Base-by-base conservation (phyloP, 1,140 invertebrate genomes). In the Ctenoplectra terminalis region DNA sequence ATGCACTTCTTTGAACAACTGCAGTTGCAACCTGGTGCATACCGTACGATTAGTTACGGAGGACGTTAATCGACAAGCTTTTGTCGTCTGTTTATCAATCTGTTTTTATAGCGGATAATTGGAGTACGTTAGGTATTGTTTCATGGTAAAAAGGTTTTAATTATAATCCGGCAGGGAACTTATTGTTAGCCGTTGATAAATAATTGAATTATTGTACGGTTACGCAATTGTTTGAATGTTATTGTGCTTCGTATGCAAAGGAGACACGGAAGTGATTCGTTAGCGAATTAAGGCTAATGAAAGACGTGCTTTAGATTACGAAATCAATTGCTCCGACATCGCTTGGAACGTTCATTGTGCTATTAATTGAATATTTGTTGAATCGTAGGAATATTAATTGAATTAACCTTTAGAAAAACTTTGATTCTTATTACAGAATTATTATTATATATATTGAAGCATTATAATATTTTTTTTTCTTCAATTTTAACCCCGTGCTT, bases 281-380 rank as follows among this genome's bases (percentile, higher is more conserved):
- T 83, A 67, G 60, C 52, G 46, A 69, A 69, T 79, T 48, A 26
- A 73, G 37, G 15, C 56, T 83, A 73, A 79, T 23, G 34, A 81
- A 31, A 1, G 46, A 31, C 46, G n/a, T 31, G 74, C 13, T 52
- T 50, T n/a, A n/a, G 48, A 83, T 83, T 72, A 43, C 11, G 20
- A 43, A 60, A 61, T 50, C 74, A 83, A 48, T 54, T 72, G 52
- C 31, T 20, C 15, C 5, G 9, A 78, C 23, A 4, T 61, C 1
- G 23, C 6, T 46, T 11, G 40, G 29, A 40, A 26, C 20, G 13
- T 56, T 1, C 13, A 29, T 29, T 37, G 40, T 46, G 26, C 2
- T 26, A 34, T 31, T n/a, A n/a, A n/a, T n/a, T 26, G 20, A 20
- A 20, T 23, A 5, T 20, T 26, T 34, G 17, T 29, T 54, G 23